phyloP scores from a whole-genome alignment of 1,140 invertebrate species.

The Ceratina calcarata region DNA sequence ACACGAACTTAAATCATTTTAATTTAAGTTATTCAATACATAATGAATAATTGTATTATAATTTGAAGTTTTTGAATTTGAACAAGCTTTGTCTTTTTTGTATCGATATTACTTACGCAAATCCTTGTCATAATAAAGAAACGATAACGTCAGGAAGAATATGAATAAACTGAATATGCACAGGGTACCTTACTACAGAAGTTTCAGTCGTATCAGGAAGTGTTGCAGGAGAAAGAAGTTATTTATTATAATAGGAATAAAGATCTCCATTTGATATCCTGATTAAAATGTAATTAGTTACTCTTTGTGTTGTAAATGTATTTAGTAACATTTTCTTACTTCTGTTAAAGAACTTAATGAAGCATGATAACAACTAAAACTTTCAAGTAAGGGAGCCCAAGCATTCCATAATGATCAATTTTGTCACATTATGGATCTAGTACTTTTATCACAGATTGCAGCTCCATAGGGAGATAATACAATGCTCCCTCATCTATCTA shows the following conservation, averaged over 20 bases:
- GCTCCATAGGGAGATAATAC: conserved; percentile 44
- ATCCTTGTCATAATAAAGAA: neutral
- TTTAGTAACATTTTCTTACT: neutral
- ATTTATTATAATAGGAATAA: neutral
- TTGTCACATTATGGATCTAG: conserved; percentile 53
- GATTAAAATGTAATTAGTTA: neutral
- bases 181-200: conserved; percentile 16
- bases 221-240: neutral
- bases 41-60: neutral
- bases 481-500: conserved; percentile 45
- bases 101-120: neutral
- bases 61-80: neutral
- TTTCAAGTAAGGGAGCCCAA: conserved; percentile 35
- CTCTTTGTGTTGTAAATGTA: neutral
- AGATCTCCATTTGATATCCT: neutral
- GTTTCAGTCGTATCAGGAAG: conserved; percentile 9
- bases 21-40: neutral
- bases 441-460: conserved; percentile 62
- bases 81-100: neutral
- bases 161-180: conserved; percentile 24
- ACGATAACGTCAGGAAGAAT: neutral
- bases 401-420: conserved; percentile 51
- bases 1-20: conserved; percentile 10
- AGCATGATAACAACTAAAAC: conserved; percentile 19
- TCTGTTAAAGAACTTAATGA: neutral